Conservation (phyloP, 1,140 invertebrate species). For the Drosophila saltans region DNA sequence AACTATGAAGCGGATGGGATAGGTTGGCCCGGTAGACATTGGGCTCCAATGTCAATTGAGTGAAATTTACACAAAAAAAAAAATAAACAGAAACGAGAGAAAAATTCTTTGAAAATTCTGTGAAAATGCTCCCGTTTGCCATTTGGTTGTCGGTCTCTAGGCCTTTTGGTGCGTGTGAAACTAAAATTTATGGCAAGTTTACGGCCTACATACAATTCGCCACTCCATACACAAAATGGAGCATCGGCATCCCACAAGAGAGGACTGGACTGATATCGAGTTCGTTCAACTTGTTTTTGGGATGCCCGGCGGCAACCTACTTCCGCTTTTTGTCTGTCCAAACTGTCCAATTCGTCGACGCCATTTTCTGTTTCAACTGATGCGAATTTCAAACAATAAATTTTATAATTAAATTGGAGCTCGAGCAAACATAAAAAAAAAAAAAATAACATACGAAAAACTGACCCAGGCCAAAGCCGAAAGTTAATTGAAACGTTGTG, state of each 20-base stretch:
- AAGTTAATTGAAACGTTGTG: constrained; percentile 82
- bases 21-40: constrained; percentile 24
- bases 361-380: constrained; percentile 64
- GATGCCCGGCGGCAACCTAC: constrained; percentile 60
- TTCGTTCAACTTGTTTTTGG: constrained; percentile 71
- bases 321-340: constrained; percentile 51
- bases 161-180: constrained; percentile 42
- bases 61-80: constrained; percentile 59
- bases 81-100: neutral
- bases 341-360: constrained; percentile 19
- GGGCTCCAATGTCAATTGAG: constrained; percentile 67
- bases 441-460: constrained; percentile 50
- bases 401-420: constrained; percentile 76
- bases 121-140: constrained; percentile 50
- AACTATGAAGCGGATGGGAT: constrained; percentile 11
- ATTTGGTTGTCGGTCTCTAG: constrained; percentile 44
- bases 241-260: too few relatives aligned
- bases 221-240: constrained; percentile 56
- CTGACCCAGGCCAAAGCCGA: constrained; percentile 61
- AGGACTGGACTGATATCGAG: constrained; percentile 58
- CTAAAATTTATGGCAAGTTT: constrained; percentile 77
- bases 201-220: constrained; percentile 49
- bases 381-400: constrained; percentile 73
- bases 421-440: neutral
- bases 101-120: constrained; percentile 45